Evolutionary conservation across 2,888 invertebrate species (phyloP), one percentile per base, ranked within the genome.

Genomic region (Dynastes maya): DNA sequence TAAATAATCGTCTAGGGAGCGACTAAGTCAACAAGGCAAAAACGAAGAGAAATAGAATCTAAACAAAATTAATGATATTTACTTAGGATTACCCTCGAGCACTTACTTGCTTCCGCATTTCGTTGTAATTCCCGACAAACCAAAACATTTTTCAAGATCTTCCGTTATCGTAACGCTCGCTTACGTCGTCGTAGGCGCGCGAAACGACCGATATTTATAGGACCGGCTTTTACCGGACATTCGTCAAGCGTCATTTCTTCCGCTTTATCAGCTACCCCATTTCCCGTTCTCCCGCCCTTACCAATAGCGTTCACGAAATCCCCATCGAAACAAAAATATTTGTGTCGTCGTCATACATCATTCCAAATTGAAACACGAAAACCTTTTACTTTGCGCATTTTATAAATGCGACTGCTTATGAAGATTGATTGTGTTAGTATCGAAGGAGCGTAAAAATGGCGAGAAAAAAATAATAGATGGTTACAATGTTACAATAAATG

Each of bases 341-440:
- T 71, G 63, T 63, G 77, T 77, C 71, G 51, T 63, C 71, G 32
- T 49, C 63, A 78, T 78, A 65, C 78, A 72, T 78, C 78, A 78
- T 80, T 76, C 75, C 68, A 76, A 80, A 80, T 78, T 78, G 80
- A 65, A 78, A 75, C 80, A 76, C 65, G 80, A 67, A 76, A 78
- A 65, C 77, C 79, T 79, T 79, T 76, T 79, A 75, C 67, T 63
- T 63, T 40, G 76, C n/a, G 64, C 27, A 49, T 74, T 77, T 77
- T 77, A 78, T 78, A 67, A 77, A 77, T 79, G 79, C 74, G 79
- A 77, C 45, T 51, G 63, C 63, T 80, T 68, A 80, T 80, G 80
- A 80, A 80, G 80, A 80, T 80, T 80, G 80, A 80, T 80, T 61
- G 72, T 61, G 70, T 71, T 63, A 58, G 22, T 22, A 58, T 58